These are phyloP conservation scores for Acrossocheilus fasciatus DNA, from an alignment of 2,797 vertebrate genomes.

Conservation along the genomic window DNA sequence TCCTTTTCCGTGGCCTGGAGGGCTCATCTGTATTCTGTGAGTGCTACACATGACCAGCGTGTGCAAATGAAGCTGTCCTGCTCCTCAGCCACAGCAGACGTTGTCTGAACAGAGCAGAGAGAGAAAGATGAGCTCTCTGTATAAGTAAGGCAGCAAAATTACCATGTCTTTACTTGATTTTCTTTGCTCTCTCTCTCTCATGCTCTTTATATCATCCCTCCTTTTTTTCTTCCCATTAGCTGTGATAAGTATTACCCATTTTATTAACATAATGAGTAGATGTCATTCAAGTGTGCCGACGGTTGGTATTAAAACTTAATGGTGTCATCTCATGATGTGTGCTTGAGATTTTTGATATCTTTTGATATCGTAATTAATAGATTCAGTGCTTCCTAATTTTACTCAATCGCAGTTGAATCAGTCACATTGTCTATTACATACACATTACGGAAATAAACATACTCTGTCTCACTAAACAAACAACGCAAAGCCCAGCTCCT, in stretches of 20 bases:
- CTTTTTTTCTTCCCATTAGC: not conserved
- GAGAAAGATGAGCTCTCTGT: not conserved
- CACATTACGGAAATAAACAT: conserved; percentile 25
- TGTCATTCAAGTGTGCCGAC: not conserved
- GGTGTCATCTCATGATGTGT: conserved; percentile 39
- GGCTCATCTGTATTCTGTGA: conserved; percentile 61
- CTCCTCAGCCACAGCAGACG: conserved; percentile 26
- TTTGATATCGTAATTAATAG: conserved; percentile 28
- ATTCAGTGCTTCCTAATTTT: conserved; percentile 30
- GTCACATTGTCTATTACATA: conserved; percentile 8
- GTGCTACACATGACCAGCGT: conserved; percentile 22
- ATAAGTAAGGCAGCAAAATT: not conserved
- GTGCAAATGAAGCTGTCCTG: conserved; percentile 56
- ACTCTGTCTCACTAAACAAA: conserved; percentile 42
- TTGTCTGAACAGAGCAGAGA: conserved; percentile 12
- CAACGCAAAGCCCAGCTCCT: conserved; percentile 19
- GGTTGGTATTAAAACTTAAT: not conserved
- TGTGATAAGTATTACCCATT: conserved; percentile 18
- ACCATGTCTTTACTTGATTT: conserved; percentile 4
- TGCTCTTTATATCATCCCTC: not conserved
- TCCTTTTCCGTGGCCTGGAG: conserved; percentile 39
- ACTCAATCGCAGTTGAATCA: conserved; percentile 16
- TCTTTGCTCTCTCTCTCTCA: not conserved
- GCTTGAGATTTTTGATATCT: conserved; percentile 13
- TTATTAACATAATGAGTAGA: conserved; percentile 23